Conservation (phyloP, 2,797 vertebrate species). For the Argya squamiceps region DNA sequence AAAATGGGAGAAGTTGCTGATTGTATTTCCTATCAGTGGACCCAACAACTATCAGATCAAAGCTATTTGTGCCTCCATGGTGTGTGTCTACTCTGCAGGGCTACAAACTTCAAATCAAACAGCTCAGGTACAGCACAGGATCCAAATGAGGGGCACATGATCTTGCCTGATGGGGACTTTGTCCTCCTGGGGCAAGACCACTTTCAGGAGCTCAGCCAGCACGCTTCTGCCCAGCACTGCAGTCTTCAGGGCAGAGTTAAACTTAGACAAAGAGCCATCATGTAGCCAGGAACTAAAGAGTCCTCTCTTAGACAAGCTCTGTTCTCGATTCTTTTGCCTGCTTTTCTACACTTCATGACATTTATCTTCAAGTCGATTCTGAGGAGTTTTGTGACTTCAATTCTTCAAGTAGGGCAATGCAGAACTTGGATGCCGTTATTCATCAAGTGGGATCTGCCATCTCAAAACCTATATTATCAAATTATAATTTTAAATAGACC, state of each 20-base stretch:
- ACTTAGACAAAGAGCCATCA: background rate
- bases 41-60: slow-evolving; percentile 39
- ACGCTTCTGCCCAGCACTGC: background rate
- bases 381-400: background rate
- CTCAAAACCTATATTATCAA: background rate
- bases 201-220: background rate
- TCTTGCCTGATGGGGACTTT: background rate
- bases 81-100: background rate
- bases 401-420: background rate
- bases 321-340: background rate
- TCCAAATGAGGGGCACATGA: background rate
- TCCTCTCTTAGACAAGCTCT: background rate
- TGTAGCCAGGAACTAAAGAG: background rate
- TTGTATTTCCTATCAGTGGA: slow-evolving; percentile 64
- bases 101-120: background rate
- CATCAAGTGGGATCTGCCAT: background rate
- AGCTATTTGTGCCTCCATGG: slow-evolving; percentile 50
- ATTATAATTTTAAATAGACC: background rate
- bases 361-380: background rate
- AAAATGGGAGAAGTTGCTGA: slow-evolving; percentile 60
- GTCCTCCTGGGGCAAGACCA: background rate
- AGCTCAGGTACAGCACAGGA: background rate
- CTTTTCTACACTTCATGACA: background rate
- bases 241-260: background rate
- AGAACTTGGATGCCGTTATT: background rate